Conservation (phyloP, 2,888 invertebrate species). For the Lasius fuliginosus region DNA sequence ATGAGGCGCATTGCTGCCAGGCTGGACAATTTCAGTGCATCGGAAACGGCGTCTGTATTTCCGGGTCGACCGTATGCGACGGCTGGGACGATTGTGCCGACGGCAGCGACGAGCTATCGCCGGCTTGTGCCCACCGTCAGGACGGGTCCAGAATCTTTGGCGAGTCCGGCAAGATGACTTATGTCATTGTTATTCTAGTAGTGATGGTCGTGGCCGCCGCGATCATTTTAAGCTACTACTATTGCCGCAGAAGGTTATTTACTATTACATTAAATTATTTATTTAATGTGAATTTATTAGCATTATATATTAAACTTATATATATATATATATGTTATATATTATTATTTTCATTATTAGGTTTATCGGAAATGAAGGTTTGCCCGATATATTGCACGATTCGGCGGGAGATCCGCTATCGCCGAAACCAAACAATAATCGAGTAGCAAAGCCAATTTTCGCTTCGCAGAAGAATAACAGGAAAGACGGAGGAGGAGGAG, state of each 20-base stretch:
- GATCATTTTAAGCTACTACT: slow-evolving; percentile 87
- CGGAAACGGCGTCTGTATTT: slow-evolving; percentile 91
- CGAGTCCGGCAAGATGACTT: slow-evolving; percentile 87
- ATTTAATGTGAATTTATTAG: no score
- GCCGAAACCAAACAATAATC: slow-evolving; percentile 85
- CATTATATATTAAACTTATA: neutral
- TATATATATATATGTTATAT: neutral
- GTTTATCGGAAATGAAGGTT: slow-evolving; percentile 86
- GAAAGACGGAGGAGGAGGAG: slow-evolving; percentile 71
- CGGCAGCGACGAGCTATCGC: slow-evolving; percentile 92
- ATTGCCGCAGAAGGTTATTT: slow-evolving; percentile 86
- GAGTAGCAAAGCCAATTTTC: slow-evolving; percentile 85
- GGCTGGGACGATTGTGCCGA: slow-evolving; percentile 93
- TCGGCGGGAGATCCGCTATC: slow-evolving; percentile 90
- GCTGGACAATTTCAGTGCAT: slow-evolving; percentile 90
- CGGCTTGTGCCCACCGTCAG: slow-evolving; percentile 88
- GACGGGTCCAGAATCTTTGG: slow-evolving; percentile 67
- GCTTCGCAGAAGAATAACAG: slow-evolving; percentile 83
- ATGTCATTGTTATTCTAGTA: slow-evolving; percentile 88
- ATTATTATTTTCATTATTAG: slow-evolving; percentile 61
- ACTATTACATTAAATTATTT: neutral
- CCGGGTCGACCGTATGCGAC: slow-evolving; percentile 91
- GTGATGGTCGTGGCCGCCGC: slow-evolving; percentile 88
- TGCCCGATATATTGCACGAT: slow-evolving; percentile 88
- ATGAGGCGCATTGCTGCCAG: slow-evolving; percentile 91